Evolutionary conservation across 2,797 vertebrate species (phyloP).

Genomic region (Phoxinus dragarum): DNA sequence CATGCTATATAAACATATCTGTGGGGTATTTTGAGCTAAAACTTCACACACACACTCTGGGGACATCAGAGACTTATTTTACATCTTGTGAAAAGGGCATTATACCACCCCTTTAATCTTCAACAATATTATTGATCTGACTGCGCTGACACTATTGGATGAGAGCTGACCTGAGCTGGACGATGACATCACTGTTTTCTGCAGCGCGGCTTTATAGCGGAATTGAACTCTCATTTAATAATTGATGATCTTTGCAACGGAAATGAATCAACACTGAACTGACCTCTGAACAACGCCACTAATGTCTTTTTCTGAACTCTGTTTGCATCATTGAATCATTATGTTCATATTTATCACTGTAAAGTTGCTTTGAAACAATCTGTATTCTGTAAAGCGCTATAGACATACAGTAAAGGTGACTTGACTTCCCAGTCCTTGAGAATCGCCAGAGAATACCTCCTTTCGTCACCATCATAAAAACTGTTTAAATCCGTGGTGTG

Average conservation of each 20-base stretch:
- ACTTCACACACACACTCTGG: no score
- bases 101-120: neutral
- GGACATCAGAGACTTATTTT: no score
- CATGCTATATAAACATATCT: no score
- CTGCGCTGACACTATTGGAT: neutral
- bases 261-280: neutral
- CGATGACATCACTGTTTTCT: neutral
- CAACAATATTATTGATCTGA: neutral
- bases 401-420: neutral
- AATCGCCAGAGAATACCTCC: neutral
- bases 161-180: neutral
- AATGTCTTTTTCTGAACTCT: neutral
- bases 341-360: neutral
- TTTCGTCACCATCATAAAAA: neutral
- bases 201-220: neutral
- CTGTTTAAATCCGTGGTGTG: neutral
- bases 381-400: neutral
- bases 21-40: no score
- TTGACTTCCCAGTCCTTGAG: neutral
- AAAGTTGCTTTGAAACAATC: neutral
- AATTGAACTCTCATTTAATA: neutral
- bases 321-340: neutral
- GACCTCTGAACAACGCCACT: neutral
- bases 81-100: no score
- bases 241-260: neutral